These are phyloP conservation scores for Hemistola chrysoprasaria DNA, from an alignment of 2,888 invertebrate species.

Conservation along the genomic window DNA sequence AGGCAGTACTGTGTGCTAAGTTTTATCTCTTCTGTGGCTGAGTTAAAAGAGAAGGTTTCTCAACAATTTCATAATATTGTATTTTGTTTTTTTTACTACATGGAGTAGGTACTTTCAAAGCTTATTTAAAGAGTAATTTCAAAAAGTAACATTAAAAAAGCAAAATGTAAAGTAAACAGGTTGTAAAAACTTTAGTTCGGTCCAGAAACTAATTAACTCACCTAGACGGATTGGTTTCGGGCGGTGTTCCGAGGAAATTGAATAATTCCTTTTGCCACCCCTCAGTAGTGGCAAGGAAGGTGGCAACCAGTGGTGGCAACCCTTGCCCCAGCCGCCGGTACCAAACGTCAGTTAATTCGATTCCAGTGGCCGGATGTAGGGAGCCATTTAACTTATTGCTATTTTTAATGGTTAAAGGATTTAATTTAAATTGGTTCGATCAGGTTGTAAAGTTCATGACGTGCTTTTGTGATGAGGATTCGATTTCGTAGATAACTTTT, in stretches of 20 bases:
- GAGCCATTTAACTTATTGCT: conserved; percentile 9
- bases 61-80: no score
- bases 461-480: no score
- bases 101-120: no score
- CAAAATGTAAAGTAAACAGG: not conserved
- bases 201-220: conserved; percentile 24
- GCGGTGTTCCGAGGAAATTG: conserved; percentile 28
- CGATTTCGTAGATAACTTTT: no score
- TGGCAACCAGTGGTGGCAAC: conserved; percentile 1
- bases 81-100: no score
- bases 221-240: conserved; percentile 27
- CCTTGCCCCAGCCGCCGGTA: conserved; percentile 6
- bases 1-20: no score
- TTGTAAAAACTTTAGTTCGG: conserved; percentile 10
- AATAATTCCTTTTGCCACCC: conserved; percentile 30
- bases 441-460: no score
- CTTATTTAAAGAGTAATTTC: no score
- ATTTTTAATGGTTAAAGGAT: conserved; percentile 4
- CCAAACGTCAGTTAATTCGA: conserved; percentile 11
- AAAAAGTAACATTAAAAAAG: no score
- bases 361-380: conserved; percentile 1
- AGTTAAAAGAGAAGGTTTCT: no score
- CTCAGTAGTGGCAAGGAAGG: not conserved
- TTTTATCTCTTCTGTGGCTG: no score
- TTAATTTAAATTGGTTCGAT: no score